Evolutionary conservation across 1,140 invertebrate species (phyloP), one percentile per base, ranked within the genome.

Genomic region (Aphelenchoides besseyi): DNA sequence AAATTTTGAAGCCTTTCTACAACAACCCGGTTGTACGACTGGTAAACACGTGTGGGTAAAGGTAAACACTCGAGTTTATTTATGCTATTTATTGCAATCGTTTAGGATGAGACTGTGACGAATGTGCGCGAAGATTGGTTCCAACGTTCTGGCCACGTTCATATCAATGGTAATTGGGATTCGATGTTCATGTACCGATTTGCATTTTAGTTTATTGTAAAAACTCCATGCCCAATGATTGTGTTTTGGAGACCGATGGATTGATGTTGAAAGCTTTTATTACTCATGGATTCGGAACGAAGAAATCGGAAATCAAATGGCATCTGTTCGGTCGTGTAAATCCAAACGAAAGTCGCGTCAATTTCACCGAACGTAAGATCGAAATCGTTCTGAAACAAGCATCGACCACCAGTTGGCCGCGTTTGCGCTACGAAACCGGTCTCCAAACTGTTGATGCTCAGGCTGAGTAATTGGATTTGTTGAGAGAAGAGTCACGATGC

Each of bases 371-470:
- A 59, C 91, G 93, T n/a, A 98, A 98, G 89, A 89, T 97, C 23
- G 95, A 98, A 87, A 91, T 98, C 9, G 93, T 91, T 79, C 82
- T 98, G 79, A 91, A 90, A 72, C 97, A 98, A 87, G 89, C 88
- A 0, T 91, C 93, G 79, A 87, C 90, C 1, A 89, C 90, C 23
- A 89, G 89, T 57, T 98, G 95, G 95, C 81, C 81, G 29, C 57
- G 69, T 29, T 54, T 82, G 28, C 54, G 68, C 18, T 82, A 80
- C 57, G 74, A 71, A 5, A 59, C 55, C n/a, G 55, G 18, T 59
- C 18, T 12, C 55, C 55, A 59, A 41, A 41, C 18, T 33, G 32
- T 59, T 33, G 16, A 8, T 59, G 5, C 5, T 59, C 23, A 33
- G 5, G 18, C 23, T 59, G 55, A 23, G 5, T 28, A 33, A 29